Evolutionary conservation across 2,797 vertebrate species (phyloP), one percentile per base, ranked within the genome.

Genomic region (Echeneis naucrates): DNA sequence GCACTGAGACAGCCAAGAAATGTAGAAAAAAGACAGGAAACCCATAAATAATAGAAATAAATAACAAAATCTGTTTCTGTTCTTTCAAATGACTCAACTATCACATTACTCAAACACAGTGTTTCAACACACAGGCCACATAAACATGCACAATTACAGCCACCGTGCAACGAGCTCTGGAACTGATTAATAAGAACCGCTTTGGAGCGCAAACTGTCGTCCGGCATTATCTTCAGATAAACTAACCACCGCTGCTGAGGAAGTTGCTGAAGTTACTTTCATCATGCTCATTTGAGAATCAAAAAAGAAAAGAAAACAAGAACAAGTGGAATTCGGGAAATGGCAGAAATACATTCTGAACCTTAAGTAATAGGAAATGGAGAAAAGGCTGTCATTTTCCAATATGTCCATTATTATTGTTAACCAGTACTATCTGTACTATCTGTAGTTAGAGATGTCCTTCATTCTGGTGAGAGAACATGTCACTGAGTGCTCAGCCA

Each of bases 161-260:
- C 42, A 32, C 42, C 9, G 33, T 47, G 17, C 33, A 40, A 4
- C 52, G 23, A 40, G 35, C 27, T 60, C 56, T 58, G 37, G 23
- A 68, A 55, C 14, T 42, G 10, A 48, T 61, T 54, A 71, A 58
- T 52, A 4, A 53, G 61, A 65, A 19, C 26, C 13, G 26, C 44
- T 77, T 79, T 53, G 24, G 23, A 60, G 11, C 5, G 14, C 19
- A 55, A 37, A 44, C 17, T 61, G 50, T 78, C 64, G 69, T 30
- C 53, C 58, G 23, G 14, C 10, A 67, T 76, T 67, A 62, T 24
- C 54, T 64, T 71, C 60, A 52, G 32, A 10, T 19, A 65, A 61
- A 60, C 16, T 27, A 27, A 38, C 13, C 38, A 24, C 23, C 62
- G 23, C 24, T 56, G 30, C 14, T 32, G 14, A 52, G 27, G 8